These are phyloP conservation scores for Platynereis dumerilii DNA, from an alignment of 2,888 invertebrate genomes.

Conservation along the genomic window DNA sequence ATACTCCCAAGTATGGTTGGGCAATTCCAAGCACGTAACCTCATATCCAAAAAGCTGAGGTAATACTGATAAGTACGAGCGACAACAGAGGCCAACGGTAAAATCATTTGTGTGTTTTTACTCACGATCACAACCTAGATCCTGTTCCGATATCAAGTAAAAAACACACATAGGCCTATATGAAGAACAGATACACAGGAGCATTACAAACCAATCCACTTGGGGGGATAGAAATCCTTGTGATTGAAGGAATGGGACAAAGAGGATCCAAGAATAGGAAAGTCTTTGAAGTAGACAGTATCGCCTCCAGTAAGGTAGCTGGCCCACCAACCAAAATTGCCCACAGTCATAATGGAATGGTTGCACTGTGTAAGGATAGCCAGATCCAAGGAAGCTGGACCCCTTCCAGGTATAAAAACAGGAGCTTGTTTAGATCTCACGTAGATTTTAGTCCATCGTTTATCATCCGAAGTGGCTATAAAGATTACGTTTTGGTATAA, in stretches of 20 bases:
- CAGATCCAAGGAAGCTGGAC: slow-evolving; percentile 32
- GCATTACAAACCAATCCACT: slow-evolving; percentile 32
- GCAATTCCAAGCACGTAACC: too few relatives aligned
- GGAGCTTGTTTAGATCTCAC: slow-evolving; percentile 10
- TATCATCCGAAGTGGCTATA: slow-evolving; percentile 37
- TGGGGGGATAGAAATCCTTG: slow-evolving; percentile 33
- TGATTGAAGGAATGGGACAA: slow-evolving; percentile 29
- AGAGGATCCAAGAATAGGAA: slow-evolving; percentile 27
- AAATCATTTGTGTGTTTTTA: too few relatives aligned
- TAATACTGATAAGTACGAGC: too few relatives aligned
- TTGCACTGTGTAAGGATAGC: slow-evolving; percentile 36
- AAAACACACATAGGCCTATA: too few relatives aligned
- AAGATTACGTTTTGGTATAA: slow-evolving; percentile 36
- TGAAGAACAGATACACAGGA: too few relatives aligned
- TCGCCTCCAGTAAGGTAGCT: slow-evolving; percentile 38
- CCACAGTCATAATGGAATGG: slow-evolving; percentile 39
- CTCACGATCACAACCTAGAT: too few relatives aligned
- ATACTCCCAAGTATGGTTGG: too few relatives aligned
- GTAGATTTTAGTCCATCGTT: slow-evolving; percentile 30
- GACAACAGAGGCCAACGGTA: too few relatives aligned
- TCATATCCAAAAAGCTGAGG: too few relatives aligned
- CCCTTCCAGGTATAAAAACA: slow-evolving; percentile 29
- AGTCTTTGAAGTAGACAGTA: slow-evolving; percentile 34
- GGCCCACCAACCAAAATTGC: slow-evolving; percentile 40
- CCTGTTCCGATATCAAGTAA: too few relatives aligned